A percentile compares a stretch with the other conserved stretches of the same genome.
phyloP scores from a whole-genome alignment of 2,888 invertebrate genomes.

The Drosophila sordidula region DNA sequence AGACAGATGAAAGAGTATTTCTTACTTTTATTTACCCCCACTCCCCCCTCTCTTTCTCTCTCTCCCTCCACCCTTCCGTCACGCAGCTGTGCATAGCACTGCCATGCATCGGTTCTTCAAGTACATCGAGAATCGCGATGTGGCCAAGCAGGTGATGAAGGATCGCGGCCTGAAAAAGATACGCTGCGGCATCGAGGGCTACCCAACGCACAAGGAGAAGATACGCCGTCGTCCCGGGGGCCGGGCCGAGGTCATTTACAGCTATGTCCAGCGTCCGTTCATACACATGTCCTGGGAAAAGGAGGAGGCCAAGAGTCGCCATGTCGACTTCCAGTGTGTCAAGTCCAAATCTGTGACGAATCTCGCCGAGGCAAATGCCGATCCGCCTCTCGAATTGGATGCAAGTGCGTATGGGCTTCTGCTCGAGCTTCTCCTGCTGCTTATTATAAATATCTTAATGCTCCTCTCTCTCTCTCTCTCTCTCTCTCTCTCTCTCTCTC shows the following conservation, averaged over 20 bases:
- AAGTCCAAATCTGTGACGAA: slow-evolving; percentile 99
- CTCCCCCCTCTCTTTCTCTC: too few species aligned
- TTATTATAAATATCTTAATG: too few species aligned
- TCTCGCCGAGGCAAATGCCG: slow-evolving; percentile 97
- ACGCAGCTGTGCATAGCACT: slow-evolving; percentile 94
- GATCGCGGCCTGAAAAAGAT: slow-evolving; percentile 99
- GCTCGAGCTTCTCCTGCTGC: too few species aligned
- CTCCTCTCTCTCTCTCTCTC: too few species aligned
- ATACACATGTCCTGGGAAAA: slow-evolving; percentile 98
- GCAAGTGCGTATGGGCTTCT: slow-evolving; percentile 75
- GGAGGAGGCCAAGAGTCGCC: slow-evolving; percentile 99
- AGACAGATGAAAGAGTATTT: too few species aligned
- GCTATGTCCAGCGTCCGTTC: slow-evolving; percentile 99
- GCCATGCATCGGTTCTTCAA: slow-evolving; percentile 99
- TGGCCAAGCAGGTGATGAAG: slow-evolving; percentile 99
- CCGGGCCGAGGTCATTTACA: slow-evolving; percentile 97
- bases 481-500: too few species aligned
- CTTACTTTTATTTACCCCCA: too few species aligned
- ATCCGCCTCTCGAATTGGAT: slow-evolving; percentile 88
- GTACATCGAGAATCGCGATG: slow-evolving; percentile 99
- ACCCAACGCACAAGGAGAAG: slow-evolving; percentile 99
- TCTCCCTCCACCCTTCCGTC: background rate
- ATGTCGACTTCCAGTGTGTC: slow-evolving; percentile 99
- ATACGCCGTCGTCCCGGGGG: slow-evolving; percentile 97
- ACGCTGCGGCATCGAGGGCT: slow-evolving; percentile 98